phyloP scores from a whole-genome alignment of 2,797 vertebrate genomes.

The Melanotaenia nigrans region DNA sequence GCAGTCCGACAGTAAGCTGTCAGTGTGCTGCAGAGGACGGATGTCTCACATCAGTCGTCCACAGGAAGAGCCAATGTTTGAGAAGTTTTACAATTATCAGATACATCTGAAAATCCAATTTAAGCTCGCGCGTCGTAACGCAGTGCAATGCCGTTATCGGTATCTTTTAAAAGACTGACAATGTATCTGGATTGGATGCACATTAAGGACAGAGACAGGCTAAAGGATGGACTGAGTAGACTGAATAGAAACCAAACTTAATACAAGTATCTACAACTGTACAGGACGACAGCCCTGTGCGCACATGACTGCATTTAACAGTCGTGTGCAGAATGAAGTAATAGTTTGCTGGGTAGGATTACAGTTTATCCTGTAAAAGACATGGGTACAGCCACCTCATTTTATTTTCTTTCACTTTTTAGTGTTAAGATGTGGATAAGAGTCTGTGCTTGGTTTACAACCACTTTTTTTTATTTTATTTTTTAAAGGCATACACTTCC shows the following conservation, averaged over 20 bases:
- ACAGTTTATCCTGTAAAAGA: constrained; percentile 46
- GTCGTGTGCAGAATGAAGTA: constrained; percentile 44
- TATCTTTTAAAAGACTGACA: constrained; percentile 34
- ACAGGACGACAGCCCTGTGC: constrained; percentile 52
- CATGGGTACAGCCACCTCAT: constrained; percentile 38
- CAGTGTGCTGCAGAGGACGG: constrained; percentile 46
- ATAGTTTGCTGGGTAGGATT: constrained; percentile 43
- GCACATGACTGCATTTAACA: constrained; percentile 29
- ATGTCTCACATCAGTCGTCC: constrained; percentile 70
- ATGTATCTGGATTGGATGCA: constrained; percentile 35
- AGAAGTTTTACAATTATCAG: constrained; percentile 36
- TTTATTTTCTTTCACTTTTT: constrained; percentile 44
- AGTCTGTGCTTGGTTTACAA: constrained; percentile 82
- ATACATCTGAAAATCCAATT: constrained; percentile 55
- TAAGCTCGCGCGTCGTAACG: constrained; percentile 36
- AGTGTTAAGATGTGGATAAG: constrained; percentile 64
- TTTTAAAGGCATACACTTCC: constrained; percentile 73
- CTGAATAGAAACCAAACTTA: constrained; percentile 43
- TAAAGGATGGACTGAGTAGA: constrained; percentile 39
- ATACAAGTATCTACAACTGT: constrained; percentile 59
- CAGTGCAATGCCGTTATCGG: constrained; percentile 46
- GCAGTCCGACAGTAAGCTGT: constrained; percentile 54
- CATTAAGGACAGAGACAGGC: constrained; percentile 20
- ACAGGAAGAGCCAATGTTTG: constrained; percentile 48
- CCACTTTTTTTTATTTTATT: constrained; percentile 45